Conservation (phyloP, 2,888 invertebrate species). For the Aphidius colemani region DNA sequence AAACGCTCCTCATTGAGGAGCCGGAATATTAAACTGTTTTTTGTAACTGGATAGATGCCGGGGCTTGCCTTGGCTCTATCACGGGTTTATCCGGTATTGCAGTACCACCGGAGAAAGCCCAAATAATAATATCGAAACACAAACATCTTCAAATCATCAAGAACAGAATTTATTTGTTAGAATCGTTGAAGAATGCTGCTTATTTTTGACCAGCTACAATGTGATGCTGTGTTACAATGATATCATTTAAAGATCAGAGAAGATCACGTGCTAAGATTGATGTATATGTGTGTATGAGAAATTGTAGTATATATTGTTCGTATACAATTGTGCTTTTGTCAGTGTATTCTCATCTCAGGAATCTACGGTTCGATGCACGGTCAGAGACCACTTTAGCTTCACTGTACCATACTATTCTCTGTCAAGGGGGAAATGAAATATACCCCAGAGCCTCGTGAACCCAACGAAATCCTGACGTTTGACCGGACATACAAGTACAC, state of each 20-base stretch:
- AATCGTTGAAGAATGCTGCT: no score
- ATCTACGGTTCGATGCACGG: conserved; percentile 15
- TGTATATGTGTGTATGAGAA: conserved; percentile 14
- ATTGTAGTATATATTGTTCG: conserved; percentile 14
- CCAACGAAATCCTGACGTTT: conserved; percentile 9
- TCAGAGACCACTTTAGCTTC: conserved; percentile 25
- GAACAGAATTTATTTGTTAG: no score
- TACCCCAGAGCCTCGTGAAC: not conserved
- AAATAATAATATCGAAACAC: no score
- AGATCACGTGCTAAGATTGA: conserved; percentile 20
- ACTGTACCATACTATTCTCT: not conserved
- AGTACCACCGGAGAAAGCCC: conserved; percentile 9
- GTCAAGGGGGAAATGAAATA: conserved; percentile 19
- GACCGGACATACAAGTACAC: conserved; percentile 2
- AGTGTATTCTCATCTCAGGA: conserved; percentile 13
- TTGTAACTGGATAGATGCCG: conserved; percentile 3
- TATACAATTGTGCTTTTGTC: conserved; percentile 15
- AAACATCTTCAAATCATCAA: no score
- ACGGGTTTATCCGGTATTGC: conserved; percentile 6
- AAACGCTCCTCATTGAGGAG: conserved; percentile 5
- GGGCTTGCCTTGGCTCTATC: conserved; percentile 4
- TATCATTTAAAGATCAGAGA: no score
- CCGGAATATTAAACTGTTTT: conserved; percentile 17
- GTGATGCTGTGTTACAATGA: no score
- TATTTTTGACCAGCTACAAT: no score